Evolutionary conservation across 2,113 vertebrate species (phyloP).

Genomic region (Sylvilagus bachmani): DNA sequence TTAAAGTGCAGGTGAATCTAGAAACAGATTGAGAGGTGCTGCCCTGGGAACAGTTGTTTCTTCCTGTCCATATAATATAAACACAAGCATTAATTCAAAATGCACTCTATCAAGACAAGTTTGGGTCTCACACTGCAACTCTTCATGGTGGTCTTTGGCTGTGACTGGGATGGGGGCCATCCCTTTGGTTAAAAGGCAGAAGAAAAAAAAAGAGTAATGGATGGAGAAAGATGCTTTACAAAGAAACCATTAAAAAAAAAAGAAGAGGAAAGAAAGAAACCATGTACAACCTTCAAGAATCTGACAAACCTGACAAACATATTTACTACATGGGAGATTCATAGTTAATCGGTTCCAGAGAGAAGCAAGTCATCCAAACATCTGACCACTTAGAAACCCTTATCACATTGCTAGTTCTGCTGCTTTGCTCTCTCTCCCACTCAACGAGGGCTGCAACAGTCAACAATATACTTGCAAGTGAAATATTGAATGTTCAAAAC

Average conservation of each 20-base stretch:
- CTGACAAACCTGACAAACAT: neutral
- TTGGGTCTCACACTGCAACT: neutral
- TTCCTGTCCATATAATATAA: neutral
- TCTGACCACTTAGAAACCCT: neutral
- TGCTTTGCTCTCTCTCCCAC: neutral
- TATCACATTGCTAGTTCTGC: neutral
- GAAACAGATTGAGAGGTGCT: neutral
- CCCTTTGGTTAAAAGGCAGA: neutral
- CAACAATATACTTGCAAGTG: neutral
- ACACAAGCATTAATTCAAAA: neutral
- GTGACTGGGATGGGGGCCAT: neutral
- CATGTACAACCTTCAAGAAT: neutral
- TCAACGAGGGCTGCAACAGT: neutral
- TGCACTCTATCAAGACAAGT: neutral
- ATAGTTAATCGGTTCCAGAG: neutral
- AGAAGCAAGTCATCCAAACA: neutral
- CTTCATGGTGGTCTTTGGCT: neutral
- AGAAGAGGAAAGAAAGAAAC: no score
- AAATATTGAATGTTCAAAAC: neutral
- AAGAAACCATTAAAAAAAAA: neutral
- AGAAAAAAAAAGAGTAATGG: neutral
- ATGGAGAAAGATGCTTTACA: conserved; percentile 2
- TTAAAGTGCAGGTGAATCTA: no score
- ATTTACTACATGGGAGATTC: neutral
- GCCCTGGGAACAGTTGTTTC: neutral